Evolutionary conservation across 23 tunicate genomes (phyloP).

Genomic region (Ciona savignyi): DNA sequence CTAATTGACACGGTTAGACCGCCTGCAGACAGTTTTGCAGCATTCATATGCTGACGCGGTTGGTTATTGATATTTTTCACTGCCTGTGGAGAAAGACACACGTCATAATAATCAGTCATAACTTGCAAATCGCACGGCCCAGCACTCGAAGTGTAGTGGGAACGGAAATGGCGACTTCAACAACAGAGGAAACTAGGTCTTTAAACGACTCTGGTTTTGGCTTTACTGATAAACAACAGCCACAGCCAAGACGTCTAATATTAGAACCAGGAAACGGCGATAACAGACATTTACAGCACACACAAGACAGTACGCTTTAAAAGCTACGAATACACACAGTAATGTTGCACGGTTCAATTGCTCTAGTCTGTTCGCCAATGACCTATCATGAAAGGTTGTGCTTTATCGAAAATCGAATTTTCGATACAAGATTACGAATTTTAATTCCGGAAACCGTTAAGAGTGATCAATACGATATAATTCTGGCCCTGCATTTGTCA

Average conservation of each 20-base stretch:
- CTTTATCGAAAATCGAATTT: no score
- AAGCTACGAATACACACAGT: no score
- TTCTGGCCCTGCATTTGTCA: no score
- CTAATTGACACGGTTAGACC: neutral
- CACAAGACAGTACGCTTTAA: no score
- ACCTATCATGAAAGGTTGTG: no score
- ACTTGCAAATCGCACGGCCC: neutral
- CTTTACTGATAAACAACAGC: neutral
- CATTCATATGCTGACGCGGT: slow-evolving; percentile 1
- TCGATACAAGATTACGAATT: no score
- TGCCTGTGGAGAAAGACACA: neutral
- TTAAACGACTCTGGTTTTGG: neutral
- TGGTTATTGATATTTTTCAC: slow-evolving; percentile 6
- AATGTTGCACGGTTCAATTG: no score
- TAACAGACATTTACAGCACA: no score
- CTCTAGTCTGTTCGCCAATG: no score
- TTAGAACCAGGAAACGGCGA: neutral
- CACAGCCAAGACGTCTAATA: neutral
- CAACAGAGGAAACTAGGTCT: neutral
- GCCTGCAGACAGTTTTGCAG: slow-evolving; percentile 2
- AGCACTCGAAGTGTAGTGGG: neutral
- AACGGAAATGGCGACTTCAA: neutral
- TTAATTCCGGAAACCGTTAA: no score
- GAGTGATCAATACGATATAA: no score
- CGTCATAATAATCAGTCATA: neutral